These are phyloP conservation scores for Sphecodes monilicornis DNA, from an alignment of 2,888 invertebrate genomes.

Conservation along the genomic window DNA sequence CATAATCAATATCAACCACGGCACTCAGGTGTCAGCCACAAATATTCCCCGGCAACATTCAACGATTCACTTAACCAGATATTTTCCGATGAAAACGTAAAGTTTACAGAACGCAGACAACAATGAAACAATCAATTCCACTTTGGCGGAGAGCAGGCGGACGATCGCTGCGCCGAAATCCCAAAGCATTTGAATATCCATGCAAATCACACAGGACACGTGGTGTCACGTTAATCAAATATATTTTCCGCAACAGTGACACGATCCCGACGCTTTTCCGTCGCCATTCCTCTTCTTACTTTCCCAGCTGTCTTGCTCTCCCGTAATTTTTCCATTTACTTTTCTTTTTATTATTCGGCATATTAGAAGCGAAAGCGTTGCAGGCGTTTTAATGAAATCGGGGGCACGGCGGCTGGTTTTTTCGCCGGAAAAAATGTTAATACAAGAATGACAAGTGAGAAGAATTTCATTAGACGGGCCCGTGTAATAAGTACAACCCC, in stretches of 20 bases:
- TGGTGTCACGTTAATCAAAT: constrained; percentile 18
- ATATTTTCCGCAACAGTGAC: constrained; percentile 20
- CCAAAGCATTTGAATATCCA: not conserved
- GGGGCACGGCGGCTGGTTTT: constrained; percentile 1
- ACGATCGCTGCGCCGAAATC: not conserved
- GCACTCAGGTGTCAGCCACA: not conserved
- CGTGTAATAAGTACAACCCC: constrained; percentile 47
- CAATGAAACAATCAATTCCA: constrained; percentile 29
- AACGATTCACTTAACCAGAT: not conserved
- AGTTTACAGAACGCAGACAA: not conserved
- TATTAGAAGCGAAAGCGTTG: constrained; percentile 44
- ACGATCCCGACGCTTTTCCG: constrained; percentile 3
- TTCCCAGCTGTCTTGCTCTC: too few species aligned
- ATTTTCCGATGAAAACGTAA: not conserved
- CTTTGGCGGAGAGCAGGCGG: not conserved
- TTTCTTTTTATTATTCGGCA: constrained; percentile 24
- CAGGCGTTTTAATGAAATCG: constrained; percentile 52
- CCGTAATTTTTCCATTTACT: too few species aligned
- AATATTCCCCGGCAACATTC: not conserved
- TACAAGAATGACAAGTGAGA: constrained; percentile 54
- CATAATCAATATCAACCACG: not conserved
- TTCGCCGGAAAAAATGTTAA: constrained; percentile 50
- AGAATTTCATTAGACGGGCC: constrained; percentile 54
- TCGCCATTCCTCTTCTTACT: not conserved
- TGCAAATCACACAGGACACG: constrained; percentile 19